These are phyloP conservation scores for Rhopilema esculentum DNA, from an alignment of 30 jellyfish, hydroid and myxozoan genomes.

Conservation along the genomic window DNA sequence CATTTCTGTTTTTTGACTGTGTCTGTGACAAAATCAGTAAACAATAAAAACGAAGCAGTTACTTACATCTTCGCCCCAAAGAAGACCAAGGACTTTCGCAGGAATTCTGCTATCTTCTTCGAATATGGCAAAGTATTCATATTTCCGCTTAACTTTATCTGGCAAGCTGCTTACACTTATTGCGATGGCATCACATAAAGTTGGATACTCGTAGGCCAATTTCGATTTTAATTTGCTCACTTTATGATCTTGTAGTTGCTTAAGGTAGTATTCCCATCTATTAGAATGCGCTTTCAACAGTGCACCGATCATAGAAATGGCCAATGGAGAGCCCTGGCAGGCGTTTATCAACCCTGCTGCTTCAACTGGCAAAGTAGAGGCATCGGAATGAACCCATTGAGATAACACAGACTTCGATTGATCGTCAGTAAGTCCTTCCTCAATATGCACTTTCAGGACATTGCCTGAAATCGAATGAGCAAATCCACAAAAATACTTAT, in stretches of 20 bases:
- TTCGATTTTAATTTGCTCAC: slow-evolving; percentile 80
- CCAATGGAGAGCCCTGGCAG: slow-evolving; percentile 91
- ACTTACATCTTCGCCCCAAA: slow-evolving; percentile 93
- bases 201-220: slow-evolving; percentile 83
- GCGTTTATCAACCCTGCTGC: slow-evolving; percentile 70
- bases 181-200: slow-evolving; percentile 86
- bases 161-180: slow-evolving; percentile 71
- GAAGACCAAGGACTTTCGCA: slow-evolving; percentile 59
- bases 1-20: no score
- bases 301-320: slow-evolving; percentile 96
- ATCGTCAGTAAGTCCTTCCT: slow-evolving; percentile 44
- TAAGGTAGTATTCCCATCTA: slow-evolving; percentile 91
- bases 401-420: slow-evolving; percentile 79
- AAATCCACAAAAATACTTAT: no score
- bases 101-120: slow-evolving; percentile 78
- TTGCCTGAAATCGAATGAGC: slow-evolving; percentile 42
- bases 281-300: slow-evolving; percentile 73
- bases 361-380: slow-evolving; percentile 66
- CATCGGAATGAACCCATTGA: slow-evolving; percentile 63
- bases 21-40: no score
- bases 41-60: no score
- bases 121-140: slow-evolving; percentile 71
- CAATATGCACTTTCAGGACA: slow-evolving; percentile 70
- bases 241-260: slow-evolving; percentile 66
- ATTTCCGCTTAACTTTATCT: slow-evolving; percentile 40